A percentile compares a stretch with the other conserved stretches of the same genome.
Evolutionary conservation across 2,113 vertebrate genomes (phyloP).

Genomic region (Sminthopsis crassicaudata): DNA sequence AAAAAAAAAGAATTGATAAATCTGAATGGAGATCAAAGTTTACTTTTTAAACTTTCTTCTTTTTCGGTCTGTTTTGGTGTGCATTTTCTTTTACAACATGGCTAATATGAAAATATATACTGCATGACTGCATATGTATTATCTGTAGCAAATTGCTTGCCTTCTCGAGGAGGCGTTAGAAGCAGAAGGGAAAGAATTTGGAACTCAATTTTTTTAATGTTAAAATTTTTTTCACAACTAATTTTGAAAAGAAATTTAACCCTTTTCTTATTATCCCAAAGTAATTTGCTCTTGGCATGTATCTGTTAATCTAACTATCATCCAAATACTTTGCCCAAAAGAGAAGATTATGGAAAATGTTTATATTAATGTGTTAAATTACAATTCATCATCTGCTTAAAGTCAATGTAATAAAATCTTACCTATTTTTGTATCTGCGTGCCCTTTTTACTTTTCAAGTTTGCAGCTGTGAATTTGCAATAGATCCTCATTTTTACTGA

Average conservation of each 20-base stretch:
- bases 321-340: background rate
- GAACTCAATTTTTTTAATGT: background rate
- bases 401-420: background rate
- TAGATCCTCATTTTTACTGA: background rate
- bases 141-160: background rate
- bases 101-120: background rate
- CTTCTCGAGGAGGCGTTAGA: background rate
- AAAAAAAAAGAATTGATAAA: background rate
- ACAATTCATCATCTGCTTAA: background rate
- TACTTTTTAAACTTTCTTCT: background rate
- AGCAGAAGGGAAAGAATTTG: background rate
- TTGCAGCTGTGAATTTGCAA: background rate
- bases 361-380: background rate
- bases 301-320: background rate
- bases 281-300: background rate
- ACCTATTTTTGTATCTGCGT: background rate
- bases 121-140: background rate
- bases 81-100: background rate
- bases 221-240: background rate
- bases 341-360: background rate
- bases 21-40: background rate
- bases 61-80: background rate
- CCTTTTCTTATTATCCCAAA: background rate
- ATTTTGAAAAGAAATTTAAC: background rate
- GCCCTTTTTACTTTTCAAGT: background rate